Evolutionary conservation across 2,113 vertebrate genomes (phyloP), one percentile per base, ranked within the genome.

Genomic region (Ceuthmochares aereus): DNA sequence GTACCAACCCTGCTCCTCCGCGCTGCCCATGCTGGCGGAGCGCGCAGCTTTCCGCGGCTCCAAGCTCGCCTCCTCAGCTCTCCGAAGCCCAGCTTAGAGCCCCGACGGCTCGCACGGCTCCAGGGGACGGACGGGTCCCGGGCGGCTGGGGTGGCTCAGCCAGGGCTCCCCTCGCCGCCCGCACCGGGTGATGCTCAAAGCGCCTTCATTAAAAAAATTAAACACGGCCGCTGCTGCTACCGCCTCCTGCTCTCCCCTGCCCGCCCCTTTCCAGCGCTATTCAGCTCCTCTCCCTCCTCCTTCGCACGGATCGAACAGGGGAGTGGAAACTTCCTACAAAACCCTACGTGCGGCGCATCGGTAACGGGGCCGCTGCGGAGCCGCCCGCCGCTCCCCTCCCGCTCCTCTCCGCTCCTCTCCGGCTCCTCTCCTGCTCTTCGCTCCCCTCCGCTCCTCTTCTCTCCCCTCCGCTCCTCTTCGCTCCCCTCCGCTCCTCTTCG

Each of bases 241-340:
- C 56, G 52, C 76, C 90, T 52, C 62, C 73, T 88, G 73, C 93
- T 91, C 45, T 69, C 88, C 63, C 63, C 51, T 63, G 87, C 89
- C 95, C 94, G 94, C 87, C 91, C 68, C 80, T 26, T 91, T 43
- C 81, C 75, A 29, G 82, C 66, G 60, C 37, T 43, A 15, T 83
- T 93, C 80, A 91, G 81, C 86, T 89, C 93, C 73, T 68, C 92
- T 88, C 76, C 72, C 64, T 14, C 54, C 74, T 68, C 70, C 74
- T 89, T 64, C 34, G 78, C 92, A 9, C 79, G 59, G 87, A 89
- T 86, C 83, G 74, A 83, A 64, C 67, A 51, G 95, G 84, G 92
- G 84, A 91, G 73, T 96, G 94, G 95, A 97, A 97, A 97, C 87
- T 95, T 97, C 97, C 96, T 95, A 82, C 91, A 87, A 90, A 96